A percentile compares a stretch with the other conserved stretches of the same genome.
phyloP scores from a whole-genome alignment of 2,888 invertebrate species.

The Troilus luridus region DNA sequence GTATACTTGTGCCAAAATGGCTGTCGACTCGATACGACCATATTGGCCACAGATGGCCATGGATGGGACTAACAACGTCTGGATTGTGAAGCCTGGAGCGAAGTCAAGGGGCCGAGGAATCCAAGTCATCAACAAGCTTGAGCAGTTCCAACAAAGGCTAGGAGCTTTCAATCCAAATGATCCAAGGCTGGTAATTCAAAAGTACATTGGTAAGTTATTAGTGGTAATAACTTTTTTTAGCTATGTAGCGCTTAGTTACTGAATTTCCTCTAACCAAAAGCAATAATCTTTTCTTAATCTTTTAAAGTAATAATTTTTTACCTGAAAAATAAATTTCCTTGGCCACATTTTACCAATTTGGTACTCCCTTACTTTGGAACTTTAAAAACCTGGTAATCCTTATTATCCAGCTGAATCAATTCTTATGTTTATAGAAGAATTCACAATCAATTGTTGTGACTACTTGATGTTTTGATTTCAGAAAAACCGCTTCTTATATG shows the following conservation, averaged over 20 bases:
- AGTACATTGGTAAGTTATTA: constrained; percentile 71
- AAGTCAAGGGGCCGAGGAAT: constrained; percentile 74
- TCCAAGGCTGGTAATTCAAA: constrained; percentile 72
- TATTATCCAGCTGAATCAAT: too few relatives aligned
- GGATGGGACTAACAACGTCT: constrained; percentile 72
- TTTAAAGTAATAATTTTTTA: too few relatives aligned
- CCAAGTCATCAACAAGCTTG: constrained; percentile 70
- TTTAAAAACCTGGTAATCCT: too few relatives aligned
- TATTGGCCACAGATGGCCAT: constrained; percentile 66
- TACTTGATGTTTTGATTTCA: constrained; percentile 65
- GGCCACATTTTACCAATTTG: too few relatives aligned
- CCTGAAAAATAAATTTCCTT: too few relatives aligned
- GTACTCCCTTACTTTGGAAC: too few relatives aligned
- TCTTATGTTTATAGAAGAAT: neutral
- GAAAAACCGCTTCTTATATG: constrained; percentile 73
- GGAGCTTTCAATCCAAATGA: constrained; percentile 65
- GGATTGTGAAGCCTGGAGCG: constrained; percentile 75
- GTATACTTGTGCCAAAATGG: constrained; percentile 66
- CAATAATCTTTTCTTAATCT: too few relatives aligned
- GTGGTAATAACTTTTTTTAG: neutral
- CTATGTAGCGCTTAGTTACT: neutral
- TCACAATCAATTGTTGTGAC: neutral
- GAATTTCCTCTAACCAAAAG: too few relatives aligned
- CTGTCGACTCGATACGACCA: constrained; percentile 64
- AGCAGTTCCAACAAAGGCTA: constrained; percentile 69